phyloP scores from a whole-genome alignment of 2,888 invertebrate species.

The Drosophila paranaensis region DNA sequence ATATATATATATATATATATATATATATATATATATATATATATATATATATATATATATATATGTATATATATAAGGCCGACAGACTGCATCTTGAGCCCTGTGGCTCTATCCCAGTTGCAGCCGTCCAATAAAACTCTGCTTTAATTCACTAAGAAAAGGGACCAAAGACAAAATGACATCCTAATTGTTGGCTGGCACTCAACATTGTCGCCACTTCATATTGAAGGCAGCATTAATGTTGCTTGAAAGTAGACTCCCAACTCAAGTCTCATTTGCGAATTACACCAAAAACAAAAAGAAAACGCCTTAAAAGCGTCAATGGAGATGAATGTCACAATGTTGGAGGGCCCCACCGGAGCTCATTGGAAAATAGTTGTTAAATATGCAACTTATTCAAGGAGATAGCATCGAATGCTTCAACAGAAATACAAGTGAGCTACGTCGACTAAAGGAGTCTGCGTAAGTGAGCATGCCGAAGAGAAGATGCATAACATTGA shows the following conservation, averaged over 20 bases:
- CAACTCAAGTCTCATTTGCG: background rate
- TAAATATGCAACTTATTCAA: background rate
- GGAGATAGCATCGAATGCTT: background rate
- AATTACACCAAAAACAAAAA: background rate
- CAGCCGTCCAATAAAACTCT: slow-evolving; percentile 49
- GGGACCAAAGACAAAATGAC: slow-evolving; percentile 35
- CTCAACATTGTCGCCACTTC: slow-evolving; percentile 25
- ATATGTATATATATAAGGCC: background rate
- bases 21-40: background rate
- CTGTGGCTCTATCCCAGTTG: slow-evolving; percentile 23
- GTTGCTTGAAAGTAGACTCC: slow-evolving; percentile 6
- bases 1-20: too few relatives aligned
- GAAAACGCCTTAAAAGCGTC: slow-evolving; percentile 8
- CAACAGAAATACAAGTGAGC: background rate
- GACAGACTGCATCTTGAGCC: slow-evolving; percentile 25
- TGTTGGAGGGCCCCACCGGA: background rate
- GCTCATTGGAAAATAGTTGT: background rate
- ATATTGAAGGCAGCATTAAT: slow-evolving; percentile 24
- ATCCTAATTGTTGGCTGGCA: slow-evolving; percentile 49
- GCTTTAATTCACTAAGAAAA: slow-evolving; percentile 33
- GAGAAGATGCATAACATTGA: background rate
- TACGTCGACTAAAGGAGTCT: background rate
- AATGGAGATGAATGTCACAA: slow-evolving; percentile 2
- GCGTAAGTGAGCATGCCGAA: background rate
- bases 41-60: background rate